A percentile compares a stretch with the other conserved stretches of the same genome.
Conservation (phyloP, 2,888 invertebrate species). For the Aphrophora alni region DNA sequence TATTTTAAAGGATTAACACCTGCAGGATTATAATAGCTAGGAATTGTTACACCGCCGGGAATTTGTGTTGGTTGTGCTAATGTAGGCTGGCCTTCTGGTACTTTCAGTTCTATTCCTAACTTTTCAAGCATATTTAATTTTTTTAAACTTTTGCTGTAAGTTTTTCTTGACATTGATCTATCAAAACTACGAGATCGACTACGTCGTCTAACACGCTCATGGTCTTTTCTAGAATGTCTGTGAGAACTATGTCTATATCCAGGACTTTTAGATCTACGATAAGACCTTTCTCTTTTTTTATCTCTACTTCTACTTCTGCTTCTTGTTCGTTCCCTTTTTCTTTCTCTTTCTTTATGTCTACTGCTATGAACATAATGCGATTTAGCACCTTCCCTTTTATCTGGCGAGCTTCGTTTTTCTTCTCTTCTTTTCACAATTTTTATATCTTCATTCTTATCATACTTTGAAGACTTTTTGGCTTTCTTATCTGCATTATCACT, state of each 20-base stretch:
- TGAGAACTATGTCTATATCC: neutral
- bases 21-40: slow-evolving; percentile 77
- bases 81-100: slow-evolving; percentile 49
- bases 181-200: slow-evolving; percentile 32
- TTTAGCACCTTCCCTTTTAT: neutral
- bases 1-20: slow-evolving; percentile 81
- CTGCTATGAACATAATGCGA: neutral
- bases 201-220: neutral
- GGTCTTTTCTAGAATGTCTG: slow-evolving; percentile 7
- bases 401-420: neutral
- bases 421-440: neutral
- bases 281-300: slow-evolving; percentile 23
- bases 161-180: slow-evolving; percentile 17
- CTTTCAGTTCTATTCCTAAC: slow-evolving; percentile 52
- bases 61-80: slow-evolving; percentile 39
- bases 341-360: slow-evolving; percentile 19
- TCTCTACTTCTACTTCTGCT: slow-evolving; percentile 34
- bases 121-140: slow-evolving; percentile 47
- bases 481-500: slow-evolving; percentile 11
- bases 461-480: slow-evolving; percentile 10
- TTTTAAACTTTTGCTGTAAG: slow-evolving; percentile 23
- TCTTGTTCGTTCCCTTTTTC: slow-evolving; percentile 23
- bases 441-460: slow-evolving; percentile 10
- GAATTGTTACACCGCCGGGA: slow-evolving; percentile 60
- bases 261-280: slow-evolving; percentile 20